phyloP scores from a whole-genome alignment of 2,888 invertebrate genomes.

The Chalcis sispes region DNA sequence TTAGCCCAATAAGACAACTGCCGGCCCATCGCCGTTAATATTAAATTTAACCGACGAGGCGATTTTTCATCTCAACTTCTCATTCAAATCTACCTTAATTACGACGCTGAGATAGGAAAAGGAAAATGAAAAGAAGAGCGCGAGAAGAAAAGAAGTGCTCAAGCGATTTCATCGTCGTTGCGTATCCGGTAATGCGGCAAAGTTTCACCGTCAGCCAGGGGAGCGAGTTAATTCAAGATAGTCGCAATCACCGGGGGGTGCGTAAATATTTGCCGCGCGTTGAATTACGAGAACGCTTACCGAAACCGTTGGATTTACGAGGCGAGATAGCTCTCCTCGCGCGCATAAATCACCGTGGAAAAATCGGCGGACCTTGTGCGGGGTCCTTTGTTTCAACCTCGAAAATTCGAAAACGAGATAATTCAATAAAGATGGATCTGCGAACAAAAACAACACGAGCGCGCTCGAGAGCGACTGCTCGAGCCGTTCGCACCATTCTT shows the following conservation, averaged over 20 bases:
- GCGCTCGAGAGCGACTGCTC: no score
- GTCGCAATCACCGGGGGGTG: slow-evolving; percentile 58
- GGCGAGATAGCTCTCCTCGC: slow-evolving; percentile 5
- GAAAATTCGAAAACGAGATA: slow-evolving; percentile 21
- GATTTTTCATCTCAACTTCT: slow-evolving; percentile 61
- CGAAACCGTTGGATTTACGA: slow-evolving; percentile 71
- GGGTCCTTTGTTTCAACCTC: not conserved
- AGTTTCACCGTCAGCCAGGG: not conserved
- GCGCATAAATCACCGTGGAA: slow-evolving; percentile 51
- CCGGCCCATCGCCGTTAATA: slow-evolving; percentile 63
- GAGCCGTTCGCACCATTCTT: no score
- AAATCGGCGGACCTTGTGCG: slow-evolving; percentile 16
- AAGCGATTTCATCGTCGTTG: not conserved
- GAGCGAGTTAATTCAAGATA: slow-evolving; percentile 43
- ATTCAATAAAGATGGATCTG: slow-evolving; percentile 16
- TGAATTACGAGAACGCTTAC: slow-evolving; percentile 71
- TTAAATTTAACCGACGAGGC: slow-evolving; percentile 65
- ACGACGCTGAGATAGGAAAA: not conserved
- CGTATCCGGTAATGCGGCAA: not conserved
- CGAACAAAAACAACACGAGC: not conserved
- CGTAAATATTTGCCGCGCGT: slow-evolving; percentile 68
- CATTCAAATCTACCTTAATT: slow-evolving; percentile 44
- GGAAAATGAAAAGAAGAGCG: not conserved
- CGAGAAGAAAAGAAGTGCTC: not conserved
- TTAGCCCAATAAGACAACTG: slow-evolving; percentile 65